Evolutionary conservation across 2,888 invertebrate species (phyloP), one percentile per base, ranked within the genome.

Genomic region (Cerastis rubricosa): DNA sequence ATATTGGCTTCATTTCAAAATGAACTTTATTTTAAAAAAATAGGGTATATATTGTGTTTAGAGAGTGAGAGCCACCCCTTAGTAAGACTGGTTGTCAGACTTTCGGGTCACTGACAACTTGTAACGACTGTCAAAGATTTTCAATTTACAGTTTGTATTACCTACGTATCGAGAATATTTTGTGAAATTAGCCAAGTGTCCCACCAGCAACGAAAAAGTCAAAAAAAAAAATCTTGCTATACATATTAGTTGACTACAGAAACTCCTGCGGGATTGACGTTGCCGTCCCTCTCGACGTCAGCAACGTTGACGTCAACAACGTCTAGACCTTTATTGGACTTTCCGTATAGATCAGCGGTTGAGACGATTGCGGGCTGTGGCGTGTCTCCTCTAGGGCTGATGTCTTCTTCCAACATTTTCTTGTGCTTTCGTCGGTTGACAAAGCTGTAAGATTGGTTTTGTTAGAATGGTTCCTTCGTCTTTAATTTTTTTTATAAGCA

Each of bases 351-450:
- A 95, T 95, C 93, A 95, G 92, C 86, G 95, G 96, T 91, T 92
- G 95, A 83, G 94, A 95, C 64, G 93, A 92, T 86, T 92, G 91
- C 81, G 91, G 83, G 88, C 92, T 81, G 87, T 92, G 90, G 79
- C 88, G 92, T 65, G 82, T 92, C 93, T 89, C 94, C 91, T 88
- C 93, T 87, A 84, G 94, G 92, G 85, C 92, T 86, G 91, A 87
- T 80, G 85, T 89, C 90, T 89, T 95, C 95, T 90, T 95, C 96
- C 88, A 93, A 74, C 90, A 95, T 93, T 93, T 96, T 95, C 91
- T 95, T 93, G 89, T 92, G 94, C 69, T 93, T 89, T 89, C 92
- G 89, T 92, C 95, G 87, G 92, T 92, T 93, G 91, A 79, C 82
- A 91, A 93, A 87, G 90, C 96, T 96, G 94, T 61, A 82, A 82